These are phyloP conservation scores for Phataginus tetradactyla DNA, from an alignment of 2,797 vertebrate genomes.

Conservation along the genomic window DNA sequence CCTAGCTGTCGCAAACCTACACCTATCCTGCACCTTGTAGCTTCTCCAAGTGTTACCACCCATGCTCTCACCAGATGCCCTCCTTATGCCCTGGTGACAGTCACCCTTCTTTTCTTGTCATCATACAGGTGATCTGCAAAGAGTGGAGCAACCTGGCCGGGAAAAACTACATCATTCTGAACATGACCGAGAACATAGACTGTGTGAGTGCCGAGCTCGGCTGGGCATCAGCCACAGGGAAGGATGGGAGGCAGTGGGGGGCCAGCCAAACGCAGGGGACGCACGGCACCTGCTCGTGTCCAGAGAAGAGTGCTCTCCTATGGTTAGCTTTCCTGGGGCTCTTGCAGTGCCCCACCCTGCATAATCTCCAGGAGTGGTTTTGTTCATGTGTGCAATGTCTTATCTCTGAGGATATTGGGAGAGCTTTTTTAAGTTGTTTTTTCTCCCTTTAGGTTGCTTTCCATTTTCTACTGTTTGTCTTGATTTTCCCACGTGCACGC, in stretches of 20 bases:
- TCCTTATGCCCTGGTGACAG: not conserved
- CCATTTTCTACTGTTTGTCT: not conserved
- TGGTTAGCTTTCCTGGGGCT: not conserved
- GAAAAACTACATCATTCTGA: constrained; percentile 94
- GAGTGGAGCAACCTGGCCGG: constrained; percentile 95
- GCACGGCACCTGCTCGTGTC: too few relatives aligned
- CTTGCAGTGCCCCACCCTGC: not conserved
- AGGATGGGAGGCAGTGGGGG: not conserved
- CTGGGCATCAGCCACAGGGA: fast-evolving
- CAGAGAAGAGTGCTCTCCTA: not conserved
- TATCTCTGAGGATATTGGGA: not conserved
- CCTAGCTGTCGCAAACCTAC: too few relatives aligned
- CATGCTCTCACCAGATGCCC: not conserved
- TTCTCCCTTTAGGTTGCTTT: not conserved
- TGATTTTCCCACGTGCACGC: not conserved
- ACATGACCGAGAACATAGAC: constrained; percentile 95
- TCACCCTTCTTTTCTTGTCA: not conserved
- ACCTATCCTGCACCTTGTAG: not conserved
- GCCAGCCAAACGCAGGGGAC: not conserved
- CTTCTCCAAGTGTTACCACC: not conserved
- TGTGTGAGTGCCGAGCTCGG: constrained; percentile 91
- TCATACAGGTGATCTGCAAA: constrained; percentile 93
- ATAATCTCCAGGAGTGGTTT: not conserved
- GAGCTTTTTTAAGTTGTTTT: not conserved
- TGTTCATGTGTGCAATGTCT: not conserved